Conservation (phyloP, 2,113 vertebrate species). For the Epinephelus cyanopodus region DNA sequence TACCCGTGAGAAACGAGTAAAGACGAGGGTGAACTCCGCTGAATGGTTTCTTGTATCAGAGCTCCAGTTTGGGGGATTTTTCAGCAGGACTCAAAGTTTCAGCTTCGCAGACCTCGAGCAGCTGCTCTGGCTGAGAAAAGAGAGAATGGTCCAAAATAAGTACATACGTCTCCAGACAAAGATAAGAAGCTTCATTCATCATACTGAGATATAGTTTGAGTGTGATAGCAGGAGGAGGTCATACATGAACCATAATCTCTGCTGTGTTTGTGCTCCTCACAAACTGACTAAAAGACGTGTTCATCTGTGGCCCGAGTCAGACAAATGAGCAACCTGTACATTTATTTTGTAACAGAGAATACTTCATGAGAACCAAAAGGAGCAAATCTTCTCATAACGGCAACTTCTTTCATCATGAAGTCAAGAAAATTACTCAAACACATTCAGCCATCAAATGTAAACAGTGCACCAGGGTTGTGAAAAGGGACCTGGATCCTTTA, state of each 20-base stretch:
- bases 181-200: conserved; percentile 12
- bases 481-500: too few species aligned
- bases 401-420: too few species aligned
- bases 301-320: background rate
- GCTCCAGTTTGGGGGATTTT: background rate
- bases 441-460: too few species aligned
- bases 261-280: background rate
- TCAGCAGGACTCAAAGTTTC: background rate
- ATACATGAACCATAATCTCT: background rate
- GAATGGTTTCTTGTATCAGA: background rate
- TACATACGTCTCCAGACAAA: background rate
- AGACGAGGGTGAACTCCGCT: background rate
- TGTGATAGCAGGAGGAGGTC: background rate
- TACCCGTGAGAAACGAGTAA: too few species aligned
- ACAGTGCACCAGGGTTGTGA: too few species aligned
- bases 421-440: too few species aligned
- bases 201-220: background rate
- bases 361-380: background rate
- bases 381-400: too few species aligned
- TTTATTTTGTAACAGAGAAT: conserved; percentile 3
- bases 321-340: background rate
- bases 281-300: background rate
- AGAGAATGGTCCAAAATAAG: conserved; percentile 36
- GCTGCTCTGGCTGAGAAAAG: conserved; percentile 25
- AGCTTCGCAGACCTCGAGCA: background rate